A percentile compares a stretch with the other conserved stretches of the same genome.
Evolutionary conservation across 2,113 vertebrate species (phyloP).

Genomic region (Porphyrio hochstetteri): DNA sequence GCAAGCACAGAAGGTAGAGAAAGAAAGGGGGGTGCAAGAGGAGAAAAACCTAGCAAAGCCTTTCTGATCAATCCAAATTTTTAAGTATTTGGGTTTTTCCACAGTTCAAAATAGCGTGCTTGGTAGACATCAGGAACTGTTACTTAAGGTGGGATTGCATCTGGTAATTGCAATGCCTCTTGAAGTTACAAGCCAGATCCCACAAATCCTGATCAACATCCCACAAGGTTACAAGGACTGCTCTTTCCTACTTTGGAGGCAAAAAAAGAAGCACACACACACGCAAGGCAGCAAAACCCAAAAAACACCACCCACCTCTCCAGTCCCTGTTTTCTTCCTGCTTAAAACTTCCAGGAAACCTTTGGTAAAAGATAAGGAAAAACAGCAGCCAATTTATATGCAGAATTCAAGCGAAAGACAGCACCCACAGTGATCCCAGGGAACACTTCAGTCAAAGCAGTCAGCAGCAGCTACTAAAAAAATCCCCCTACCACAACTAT

Average conservation of each 20-base stretch:
- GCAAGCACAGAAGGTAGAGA: background rate
- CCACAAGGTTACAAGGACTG: background rate
- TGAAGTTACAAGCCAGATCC: background rate
- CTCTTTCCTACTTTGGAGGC: background rate
- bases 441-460: background rate
- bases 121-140: background rate
- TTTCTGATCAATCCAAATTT: background rate
- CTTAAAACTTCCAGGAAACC: background rate
- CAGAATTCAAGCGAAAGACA: background rate
- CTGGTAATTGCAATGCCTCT: background rate
- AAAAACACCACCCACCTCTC: background rate
- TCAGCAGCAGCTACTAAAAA: background rate
- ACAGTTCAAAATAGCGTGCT: background rate
- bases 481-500: background rate
- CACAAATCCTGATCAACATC: background rate
- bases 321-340: background rate
- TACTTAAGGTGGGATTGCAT: background rate
- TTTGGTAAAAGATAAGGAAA: background rate
- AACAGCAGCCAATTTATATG: background rate
- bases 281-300: background rate
- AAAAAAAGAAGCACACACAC: background rate
- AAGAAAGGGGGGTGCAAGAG: background rate
- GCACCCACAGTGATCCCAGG: background rate
- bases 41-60: background rate
- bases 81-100: background rate